Percentiles rank a stretch among this genome's conserved stretches.
phyloP scores from a whole-genome alignment of 2,888 invertebrate genomes.

The Drosophila hamatofila region DNA sequence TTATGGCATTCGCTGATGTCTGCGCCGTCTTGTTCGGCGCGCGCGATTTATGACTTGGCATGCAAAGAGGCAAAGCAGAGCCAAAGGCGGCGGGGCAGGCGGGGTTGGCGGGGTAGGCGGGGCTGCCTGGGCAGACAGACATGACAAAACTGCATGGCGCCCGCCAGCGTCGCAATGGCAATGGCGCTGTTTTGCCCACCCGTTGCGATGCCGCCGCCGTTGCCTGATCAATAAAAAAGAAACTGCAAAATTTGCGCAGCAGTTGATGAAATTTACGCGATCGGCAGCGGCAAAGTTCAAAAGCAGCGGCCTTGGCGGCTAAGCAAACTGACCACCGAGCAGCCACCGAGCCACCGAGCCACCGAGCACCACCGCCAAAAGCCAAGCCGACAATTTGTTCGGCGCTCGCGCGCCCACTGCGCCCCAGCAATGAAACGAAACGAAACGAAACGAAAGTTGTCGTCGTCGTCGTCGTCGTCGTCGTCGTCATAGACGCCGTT shows the following conservation, averaged over 20 bases:
- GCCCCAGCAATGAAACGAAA: slow-evolving; percentile 34
- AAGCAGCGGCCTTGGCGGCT: slow-evolving; percentile 57
- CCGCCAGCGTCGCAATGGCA: slow-evolving; percentile 70
- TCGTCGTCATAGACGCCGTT: slow-evolving; percentile 30
- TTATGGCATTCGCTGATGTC: slow-evolving; percentile 60
- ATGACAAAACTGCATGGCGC: slow-evolving; percentile 80
- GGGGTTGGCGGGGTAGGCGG: not conserved
- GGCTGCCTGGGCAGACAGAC: slow-evolving; percentile 39
- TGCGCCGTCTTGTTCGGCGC: slow-evolving; percentile 63
- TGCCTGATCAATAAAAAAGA: slow-evolving; percentile 78
- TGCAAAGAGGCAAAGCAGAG: slow-evolving; percentile 59
- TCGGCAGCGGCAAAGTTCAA: slow-evolving; percentile 78
- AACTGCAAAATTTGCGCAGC: slow-evolving; percentile 80
- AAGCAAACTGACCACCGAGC: slow-evolving; percentile 41
- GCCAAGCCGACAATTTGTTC: slow-evolving; percentile 58
- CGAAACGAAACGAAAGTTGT: slow-evolving; percentile 46
- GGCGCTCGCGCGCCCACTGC: slow-evolving; percentile 58
- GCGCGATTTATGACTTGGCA: slow-evolving; percentile 82
- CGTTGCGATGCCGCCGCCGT: slow-evolving; percentile 40
- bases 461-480: slow-evolving; percentile 26
- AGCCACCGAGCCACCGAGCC: slow-evolving; percentile 1
- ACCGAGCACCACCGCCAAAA: slow-evolving; percentile 11
- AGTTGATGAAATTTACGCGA: slow-evolving; percentile 82
- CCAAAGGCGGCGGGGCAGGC: not conserved
- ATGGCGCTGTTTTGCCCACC: slow-evolving; percentile 20